Conservation (phyloP, 2,888 invertebrate genomes). For the Criorhina ranunculi region DNA sequence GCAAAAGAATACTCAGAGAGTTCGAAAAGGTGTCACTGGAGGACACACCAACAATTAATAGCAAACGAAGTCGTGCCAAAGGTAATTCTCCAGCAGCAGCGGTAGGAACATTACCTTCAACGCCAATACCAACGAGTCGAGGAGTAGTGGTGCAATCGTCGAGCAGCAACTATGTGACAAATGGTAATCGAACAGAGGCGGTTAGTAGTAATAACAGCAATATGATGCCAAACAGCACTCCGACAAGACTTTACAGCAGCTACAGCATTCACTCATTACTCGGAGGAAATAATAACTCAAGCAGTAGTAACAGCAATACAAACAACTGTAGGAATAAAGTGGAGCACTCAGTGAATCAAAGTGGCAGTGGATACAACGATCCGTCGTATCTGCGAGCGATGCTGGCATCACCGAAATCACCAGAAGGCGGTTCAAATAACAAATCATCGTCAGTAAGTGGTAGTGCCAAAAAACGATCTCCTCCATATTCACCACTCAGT, state of each 20-base stretch:
- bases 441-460: slow-evolving; percentile 62
- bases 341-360: slow-evolving; percentile 82
- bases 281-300: slow-evolving; percentile 84
- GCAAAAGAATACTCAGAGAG: slow-evolving; percentile 92
- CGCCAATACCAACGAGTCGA: slow-evolving; percentile 59
- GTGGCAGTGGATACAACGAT: slow-evolving; percentile 80
- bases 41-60: slow-evolving; percentile 85
- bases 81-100: slow-evolving; percentile 76
- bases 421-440: slow-evolving; percentile 80
- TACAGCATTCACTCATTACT: slow-evolving; percentile 94
- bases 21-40: slow-evolving; percentile 89
- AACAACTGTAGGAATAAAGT: slow-evolving; percentile 45
- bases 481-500: slow-evolving; percentile 81
- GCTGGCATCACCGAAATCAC: slow-evolving; percentile 84
- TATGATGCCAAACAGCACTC: slow-evolving; percentile 60
- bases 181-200: slow-evolving; percentile 56
- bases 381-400: slow-evolving; percentile 81
- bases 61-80: slow-evolving; percentile 87
- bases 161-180: slow-evolving; percentile 67
- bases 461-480: slow-evolving; percentile 82
- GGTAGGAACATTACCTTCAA: slow-evolving; percentile 50
- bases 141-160: slow-evolving; percentile 40
- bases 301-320: slow-evolving; percentile 80
- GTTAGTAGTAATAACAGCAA: slow-evolving; percentile 33
- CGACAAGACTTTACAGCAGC: slow-evolving; percentile 87